These are phyloP conservation scores for Fregata magnificens DNA, from an alignment of 2,113 vertebrate species.

Conservation along the genomic window DNA sequence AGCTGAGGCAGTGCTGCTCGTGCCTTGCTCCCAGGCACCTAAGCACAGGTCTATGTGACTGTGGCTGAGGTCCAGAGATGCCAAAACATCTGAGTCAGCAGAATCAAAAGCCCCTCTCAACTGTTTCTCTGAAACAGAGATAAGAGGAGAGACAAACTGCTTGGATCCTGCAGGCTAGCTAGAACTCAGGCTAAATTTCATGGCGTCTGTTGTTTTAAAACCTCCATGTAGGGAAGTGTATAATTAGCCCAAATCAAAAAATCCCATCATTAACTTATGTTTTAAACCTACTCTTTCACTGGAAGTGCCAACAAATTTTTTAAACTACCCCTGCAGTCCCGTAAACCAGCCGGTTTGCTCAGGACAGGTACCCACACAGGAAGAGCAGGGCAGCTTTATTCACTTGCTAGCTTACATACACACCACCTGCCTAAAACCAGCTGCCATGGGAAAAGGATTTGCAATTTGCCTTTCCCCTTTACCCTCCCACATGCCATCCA, in stretches of 20 bases:
- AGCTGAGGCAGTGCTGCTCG: rapidly evolving
- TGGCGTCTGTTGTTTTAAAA: rapidly evolving
- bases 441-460: rapidly evolving
- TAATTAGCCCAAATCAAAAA: not conserved
- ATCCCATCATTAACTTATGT: not conserved
- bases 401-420: too few relatives aligned
- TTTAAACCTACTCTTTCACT: not conserved
- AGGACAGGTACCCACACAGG: not conserved
- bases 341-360: not conserved
- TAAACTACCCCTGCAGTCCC: not conserved
- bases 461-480: not conserved
- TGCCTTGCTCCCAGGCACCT: not conserved
- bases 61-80: not conserved
- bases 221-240: rapidly evolving
- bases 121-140: rapidly evolving
- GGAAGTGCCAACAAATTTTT: not conserved
- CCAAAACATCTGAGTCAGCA: not conserved
- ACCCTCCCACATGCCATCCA: not conserved
- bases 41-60: not conserved
- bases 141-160: not conserved
- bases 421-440: not conserved
- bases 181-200: not conserved
- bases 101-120: not conserved
- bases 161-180: not conserved
- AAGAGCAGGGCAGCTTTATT: not conserved